Conservation (phyloP, 2,113 vertebrate species). For the Jacana jacana region DNA sequence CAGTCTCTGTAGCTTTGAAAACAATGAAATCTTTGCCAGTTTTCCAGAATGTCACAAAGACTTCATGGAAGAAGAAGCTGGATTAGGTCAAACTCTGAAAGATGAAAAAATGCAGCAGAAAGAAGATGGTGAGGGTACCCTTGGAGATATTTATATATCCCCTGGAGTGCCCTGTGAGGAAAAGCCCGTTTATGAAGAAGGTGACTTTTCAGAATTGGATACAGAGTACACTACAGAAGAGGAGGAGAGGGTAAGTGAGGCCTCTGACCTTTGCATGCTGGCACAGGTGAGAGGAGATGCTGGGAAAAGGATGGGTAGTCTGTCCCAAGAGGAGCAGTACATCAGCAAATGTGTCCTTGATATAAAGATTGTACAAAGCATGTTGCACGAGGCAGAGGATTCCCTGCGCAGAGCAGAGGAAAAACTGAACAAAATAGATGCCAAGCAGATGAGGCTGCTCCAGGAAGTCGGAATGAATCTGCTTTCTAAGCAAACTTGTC, state of each 20-base stretch:
- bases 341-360: constrained; percentile 65
- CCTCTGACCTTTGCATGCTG: background rate
- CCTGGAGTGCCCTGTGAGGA: background rate
- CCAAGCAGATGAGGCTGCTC: background rate
- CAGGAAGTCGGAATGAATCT: background rate
- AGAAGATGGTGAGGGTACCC: background rate
- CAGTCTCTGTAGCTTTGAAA: constrained; percentile 74
- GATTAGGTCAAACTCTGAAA: background rate
- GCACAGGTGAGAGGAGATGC: background rate
- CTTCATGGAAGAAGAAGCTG: background rate
- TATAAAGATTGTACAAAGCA: constrained; percentile 61
- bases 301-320: background rate
- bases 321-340: constrained; percentile 17
- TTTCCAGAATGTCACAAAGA: constrained; percentile 18
- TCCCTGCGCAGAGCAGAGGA: constrained; percentile 7
- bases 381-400: constrained; percentile 41
- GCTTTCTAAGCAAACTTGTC: background rate
- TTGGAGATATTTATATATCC: background rate
- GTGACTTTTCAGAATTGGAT: background rate
- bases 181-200: background rate
- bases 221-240: constrained; percentile 12
- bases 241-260: background rate
- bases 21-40: constrained; percentile 69
- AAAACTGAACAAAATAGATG: background rate
- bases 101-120: background rate